Evolutionary conservation across 1,140 invertebrate genomes (phyloP), one percentile per base, ranked within the genome.

Genomic region (Drosophila athabasca): DNA sequence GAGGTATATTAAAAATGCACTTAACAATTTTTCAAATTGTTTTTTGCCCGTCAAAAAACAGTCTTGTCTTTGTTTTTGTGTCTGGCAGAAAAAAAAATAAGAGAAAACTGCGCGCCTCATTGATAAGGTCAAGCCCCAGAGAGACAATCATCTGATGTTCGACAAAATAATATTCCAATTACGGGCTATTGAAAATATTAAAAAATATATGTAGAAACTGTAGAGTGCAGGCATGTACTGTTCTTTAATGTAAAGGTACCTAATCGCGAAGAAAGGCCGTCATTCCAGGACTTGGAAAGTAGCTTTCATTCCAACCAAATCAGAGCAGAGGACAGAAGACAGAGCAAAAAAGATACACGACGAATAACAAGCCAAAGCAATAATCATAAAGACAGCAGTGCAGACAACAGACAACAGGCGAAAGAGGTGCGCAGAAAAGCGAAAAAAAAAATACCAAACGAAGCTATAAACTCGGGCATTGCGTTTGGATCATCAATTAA

Each of bases 401-500:
- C 6, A 29, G 26, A 29, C 62, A 26, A 11, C 22, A 45, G 51
- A 9, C 43, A 13, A 52, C 35, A 48, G 52, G 52, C 2, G 51
- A 62, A 79, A 55, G 43, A 72, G 66, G 49, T 71, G 31, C 35
- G 22, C 62, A 67, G 8, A 69, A 44, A 31, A 51, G 22, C 43
- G 67, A 46, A 45, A 53, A 68, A n/a, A 55, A 68, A 70, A 13
- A 69, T 31, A 55, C 67, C 64, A 70, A 70, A 69, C 67, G 69
- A 69, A 57, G 45, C 65, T 58, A 69, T 69, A 70, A 70, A 58
- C 54, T 41, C 55, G 22, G 41, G 13, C 58, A 79, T 70, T 66
- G 72, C 74, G 51, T 54, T 78, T 76, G 76, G 43, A 55, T 60
- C 81, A 80, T 84, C 77, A 85, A 87, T 85, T 78, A 87, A 87